Conservation (phyloP, 2,113 vertebrate genomes). For the Pollimyrus isidori region DNA sequence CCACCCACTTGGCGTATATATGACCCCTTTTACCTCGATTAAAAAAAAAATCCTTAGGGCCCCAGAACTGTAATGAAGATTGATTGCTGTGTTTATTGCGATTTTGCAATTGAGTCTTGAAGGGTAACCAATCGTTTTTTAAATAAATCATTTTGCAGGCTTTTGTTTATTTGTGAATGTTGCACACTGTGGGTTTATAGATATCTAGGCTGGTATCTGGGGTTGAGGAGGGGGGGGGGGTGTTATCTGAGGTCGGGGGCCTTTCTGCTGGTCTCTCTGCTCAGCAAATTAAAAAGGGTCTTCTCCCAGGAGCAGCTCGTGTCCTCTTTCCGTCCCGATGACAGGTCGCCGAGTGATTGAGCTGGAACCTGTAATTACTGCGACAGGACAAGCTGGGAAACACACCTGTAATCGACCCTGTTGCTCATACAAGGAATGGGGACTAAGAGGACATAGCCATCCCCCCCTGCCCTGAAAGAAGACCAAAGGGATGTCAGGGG, state of each 20-base stretch:
- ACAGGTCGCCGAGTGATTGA: conserved; percentile 19
- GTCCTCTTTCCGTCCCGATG: not conserved
- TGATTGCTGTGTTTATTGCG: conserved; percentile 28
- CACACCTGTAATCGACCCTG: conserved; percentile 42
- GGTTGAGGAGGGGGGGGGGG: not conserved
- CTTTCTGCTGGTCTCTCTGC: conserved; percentile 22
- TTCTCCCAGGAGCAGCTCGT: not conserved
- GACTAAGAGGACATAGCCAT: conserved; percentile 5
- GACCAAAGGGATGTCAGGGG: not conserved
- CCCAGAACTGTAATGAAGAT: conserved; percentile 30
- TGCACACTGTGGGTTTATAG: not conserved
- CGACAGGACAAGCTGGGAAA: not conserved
- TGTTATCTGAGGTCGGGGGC: conserved; percentile 26
- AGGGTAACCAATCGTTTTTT: not conserved
- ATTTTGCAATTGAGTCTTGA: not conserved
- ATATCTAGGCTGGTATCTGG: not conserved
- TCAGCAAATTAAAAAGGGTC: conserved; percentile 36
- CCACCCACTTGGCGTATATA: conserved; percentile 28
- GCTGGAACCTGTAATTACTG: conserved; percentile 6
- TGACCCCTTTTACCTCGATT: conserved; percentile 33
- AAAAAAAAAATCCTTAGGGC: not conserved
- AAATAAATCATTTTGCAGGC: not conserved
- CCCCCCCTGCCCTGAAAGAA: conserved; percentile 10
- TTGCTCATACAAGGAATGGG: not conserved
- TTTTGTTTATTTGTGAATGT: not conserved